Conservation (phyloP, 2,797 vertebrate genomes). For the Chlorospingus flavigularis region DNA sequence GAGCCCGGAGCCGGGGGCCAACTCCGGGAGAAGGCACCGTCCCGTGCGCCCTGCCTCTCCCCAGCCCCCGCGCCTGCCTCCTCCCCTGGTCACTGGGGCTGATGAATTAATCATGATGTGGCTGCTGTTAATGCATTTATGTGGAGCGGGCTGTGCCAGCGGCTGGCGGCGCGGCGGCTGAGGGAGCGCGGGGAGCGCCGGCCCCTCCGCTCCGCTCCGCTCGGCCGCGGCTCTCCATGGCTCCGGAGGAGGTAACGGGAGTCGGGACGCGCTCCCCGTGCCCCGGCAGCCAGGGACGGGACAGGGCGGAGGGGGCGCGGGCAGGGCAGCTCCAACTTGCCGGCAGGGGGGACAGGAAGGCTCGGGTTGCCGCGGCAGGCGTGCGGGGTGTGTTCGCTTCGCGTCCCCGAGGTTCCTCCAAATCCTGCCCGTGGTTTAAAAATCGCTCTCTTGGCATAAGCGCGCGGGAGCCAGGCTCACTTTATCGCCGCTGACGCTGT, state of each 20-base stretch:
- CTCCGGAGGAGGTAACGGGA: slow-evolving; percentile 54
- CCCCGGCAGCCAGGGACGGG: neutral
- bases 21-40: neutral
- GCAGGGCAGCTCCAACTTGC: neutral
- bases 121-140: slow-evolving; percentile 63
- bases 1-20: neutral
- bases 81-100: slow-evolving; percentile 61
- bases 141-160: slow-evolving; percentile 46
- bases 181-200: slow-evolving; percentile 29
- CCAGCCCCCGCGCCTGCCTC: neutral
- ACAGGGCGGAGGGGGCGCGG: neutral
- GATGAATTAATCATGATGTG: slow-evolving; percentile 81
- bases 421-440: neutral
- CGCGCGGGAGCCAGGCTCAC: neutral
- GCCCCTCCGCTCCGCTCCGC: slow-evolving; percentile 23
- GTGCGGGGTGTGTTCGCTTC: neutral
- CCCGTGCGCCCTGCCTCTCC: neutral
- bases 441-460: neutral
- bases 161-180: slow-evolving; percentile 10
- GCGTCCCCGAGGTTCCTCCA: neutral
- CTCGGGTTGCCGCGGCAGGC: neutral
- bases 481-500: neutral
- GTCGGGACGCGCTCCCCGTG: neutral
- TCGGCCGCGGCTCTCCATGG: slow-evolving; percentile 32
- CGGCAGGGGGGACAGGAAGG: neutral